A percentile compares a stretch with the other conserved stretches of the same genome.
These are phyloP conservation scores for Hycleus phaleratus DNA, from an alignment of 1,140 invertebrate species.

Conservation along the genomic window DNA sequence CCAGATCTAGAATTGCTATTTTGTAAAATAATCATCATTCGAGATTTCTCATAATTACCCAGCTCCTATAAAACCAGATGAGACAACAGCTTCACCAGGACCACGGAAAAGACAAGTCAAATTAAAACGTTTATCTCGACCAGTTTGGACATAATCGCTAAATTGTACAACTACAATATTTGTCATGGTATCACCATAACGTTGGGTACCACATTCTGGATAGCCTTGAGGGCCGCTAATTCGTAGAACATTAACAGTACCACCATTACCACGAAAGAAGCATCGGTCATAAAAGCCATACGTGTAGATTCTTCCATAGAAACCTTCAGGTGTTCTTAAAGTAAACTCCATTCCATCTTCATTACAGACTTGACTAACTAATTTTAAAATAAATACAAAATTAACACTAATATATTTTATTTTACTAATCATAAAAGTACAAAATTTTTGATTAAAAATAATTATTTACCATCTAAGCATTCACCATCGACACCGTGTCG, in stretches of 20 bases:
- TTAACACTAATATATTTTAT: conserved; percentile 16
- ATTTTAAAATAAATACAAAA: conserved; percentile 4
- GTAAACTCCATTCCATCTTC: conserved; percentile 93
- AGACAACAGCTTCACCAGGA: conserved; percentile 85
- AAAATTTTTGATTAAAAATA: not conserved
- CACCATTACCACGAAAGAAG: conserved; percentile 84
- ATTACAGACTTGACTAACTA: conserved; percentile 84
- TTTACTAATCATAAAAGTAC: not conserved
- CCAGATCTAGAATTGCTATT: conserved; percentile 56
- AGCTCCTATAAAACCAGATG: conserved; percentile 86
- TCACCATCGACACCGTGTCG: conserved; percentile 60
- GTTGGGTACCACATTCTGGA: conserved; percentile 83
- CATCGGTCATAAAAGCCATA: conserved; percentile 87
- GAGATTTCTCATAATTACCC: conserved; percentile 44
- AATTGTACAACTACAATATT: conserved; percentile 93
- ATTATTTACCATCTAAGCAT: conserved; percentile 67
- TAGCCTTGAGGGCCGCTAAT: conserved; percentile 84
- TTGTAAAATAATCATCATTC: not conserved
- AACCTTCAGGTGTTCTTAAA: conserved; percentile 76
- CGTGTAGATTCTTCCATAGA: conserved; percentile 83
- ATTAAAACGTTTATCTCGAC: conserved; percentile 84
- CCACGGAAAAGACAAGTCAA: conserved; percentile 84
- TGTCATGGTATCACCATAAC: conserved; percentile 88
- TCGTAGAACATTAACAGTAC: conserved; percentile 69
- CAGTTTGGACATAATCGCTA: conserved; percentile 86